These are phyloP conservation scores for Pogona vitticeps DNA, from an alignment of 2,113 vertebrate genomes.

Conservation along the genomic window DNA sequence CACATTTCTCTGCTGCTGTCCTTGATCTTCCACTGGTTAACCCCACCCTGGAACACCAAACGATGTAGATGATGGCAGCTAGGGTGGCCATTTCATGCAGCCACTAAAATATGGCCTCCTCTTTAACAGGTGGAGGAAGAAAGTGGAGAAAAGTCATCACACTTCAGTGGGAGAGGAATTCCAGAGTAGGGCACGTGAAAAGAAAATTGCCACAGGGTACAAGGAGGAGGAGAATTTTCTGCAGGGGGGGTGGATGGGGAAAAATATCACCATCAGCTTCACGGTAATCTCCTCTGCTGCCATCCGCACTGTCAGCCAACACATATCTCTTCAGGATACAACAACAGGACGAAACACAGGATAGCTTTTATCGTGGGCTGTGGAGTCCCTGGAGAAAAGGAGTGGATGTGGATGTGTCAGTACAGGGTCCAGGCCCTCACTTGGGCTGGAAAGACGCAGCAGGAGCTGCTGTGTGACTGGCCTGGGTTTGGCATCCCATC, in stretches of 20 bases:
- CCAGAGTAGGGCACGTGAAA: slow-evolving; percentile 39
- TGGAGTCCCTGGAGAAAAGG: slow-evolving; percentile 62
- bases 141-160: slow-evolving; percentile 59
- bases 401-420: slow-evolving; percentile 60
- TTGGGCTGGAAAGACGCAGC: slow-evolving; percentile 47
- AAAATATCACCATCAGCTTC: slow-evolving; percentile 43
- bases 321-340: slow-evolving; percentile 58
- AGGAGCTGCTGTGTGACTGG: slow-evolving; percentile 53
- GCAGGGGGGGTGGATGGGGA: slow-evolving; percentile 37
- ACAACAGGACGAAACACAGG: slow-evolving; percentile 71
- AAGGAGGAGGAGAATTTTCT: slow-evolving; percentile 26
- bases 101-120: slow-evolving; percentile 22
- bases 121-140: neutral
- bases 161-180: slow-evolving; percentile 45
- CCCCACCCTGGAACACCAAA: slow-evolving; percentile 16
- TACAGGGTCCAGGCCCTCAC: slow-evolving; percentile 62
- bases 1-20: slow-evolving; percentile 7
- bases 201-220: slow-evolving; percentile 58
- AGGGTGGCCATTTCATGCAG: slow-evolving; percentile 65
- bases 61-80: neutral
- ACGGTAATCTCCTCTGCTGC: neutral
- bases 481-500: slow-evolving; percentile 64
- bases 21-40: too few relatives aligned
- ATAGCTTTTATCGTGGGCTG: slow-evolving; percentile 53
- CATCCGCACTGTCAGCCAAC: neutral